Base-by-base conservation (phyloP, 2,888 invertebrate species). In the Chymomyza fuscimana region DNA sequence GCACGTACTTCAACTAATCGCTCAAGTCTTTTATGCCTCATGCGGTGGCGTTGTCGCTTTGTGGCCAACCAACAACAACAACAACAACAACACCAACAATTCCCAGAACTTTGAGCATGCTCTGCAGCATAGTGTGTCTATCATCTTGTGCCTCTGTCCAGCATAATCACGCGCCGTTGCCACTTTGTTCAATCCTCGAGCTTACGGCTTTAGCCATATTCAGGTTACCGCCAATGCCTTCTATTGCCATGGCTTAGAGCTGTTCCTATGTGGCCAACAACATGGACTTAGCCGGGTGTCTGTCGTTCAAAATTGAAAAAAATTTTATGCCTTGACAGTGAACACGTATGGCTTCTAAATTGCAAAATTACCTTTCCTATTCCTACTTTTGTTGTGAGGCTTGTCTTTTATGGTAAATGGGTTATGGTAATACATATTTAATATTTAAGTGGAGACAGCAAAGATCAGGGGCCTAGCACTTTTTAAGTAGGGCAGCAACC, bases 1-100 rank as follows among this genome's bases (percentile, higher is more conserved):
- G 79, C 87, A 89, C 88, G 88, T 88, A 70, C 74, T 77, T 73
- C 74, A 85, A 78, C 89, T 87, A 87, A 87, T 89, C 87, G 89
- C 85, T 89, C 87, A 87, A 88, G 87, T 86, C 87, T 77, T 87
- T 88, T 83, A 88, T 81, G 79, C 78, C 86, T 59, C 70, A 61
- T 46, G 62, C 36, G 61, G 36, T 16, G 5, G 10, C 6, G 63
- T 60, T n/a, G 67, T 15, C 25, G 50, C 58, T 74, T 72, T 76
- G 79, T 81, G 81, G 68, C 83, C 72, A 85, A 80, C 75, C 81
- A 71, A 72, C 76, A n/a, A 19, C 50, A 16, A n/a, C 36, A 15
- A 12, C 62, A 40, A 16, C 5, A 5, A 10, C 16, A 25, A 5
- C 58, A 58, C 50, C 40, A 4, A 40, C 32, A 62, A 36, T 9